phyloP scores from a whole-genome alignment of 2,113 vertebrate genomes.

The Turnix velox region DNA sequence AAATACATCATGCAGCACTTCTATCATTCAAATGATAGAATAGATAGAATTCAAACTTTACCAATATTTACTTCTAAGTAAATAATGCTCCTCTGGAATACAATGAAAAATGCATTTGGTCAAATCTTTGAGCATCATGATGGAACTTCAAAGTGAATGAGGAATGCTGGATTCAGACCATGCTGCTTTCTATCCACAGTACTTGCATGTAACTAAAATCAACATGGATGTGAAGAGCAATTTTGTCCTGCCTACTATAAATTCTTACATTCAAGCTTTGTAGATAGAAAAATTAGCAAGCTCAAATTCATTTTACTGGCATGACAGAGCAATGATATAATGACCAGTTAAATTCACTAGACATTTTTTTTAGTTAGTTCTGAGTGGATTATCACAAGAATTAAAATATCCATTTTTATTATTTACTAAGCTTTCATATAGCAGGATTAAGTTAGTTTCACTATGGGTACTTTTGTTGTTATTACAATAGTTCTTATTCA shows the following conservation, averaged over 20 bases:
- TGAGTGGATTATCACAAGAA: background rate
- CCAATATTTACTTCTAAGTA: background rate
- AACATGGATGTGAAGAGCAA: rapidly evolving
- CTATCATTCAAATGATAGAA: no score
- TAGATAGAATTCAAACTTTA: no score
- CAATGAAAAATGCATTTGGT: background rate
- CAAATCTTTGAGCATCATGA: background rate
- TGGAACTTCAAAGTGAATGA: background rate
- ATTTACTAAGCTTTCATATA: background rate
- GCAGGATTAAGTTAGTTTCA: background rate
- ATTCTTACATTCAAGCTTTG: background rate
- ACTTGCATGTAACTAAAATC: background rate
- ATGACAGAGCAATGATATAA: background rate
- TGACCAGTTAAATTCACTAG: background rate
- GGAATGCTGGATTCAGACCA: background rate
- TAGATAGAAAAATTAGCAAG: background rate
- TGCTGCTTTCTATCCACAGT: background rate
- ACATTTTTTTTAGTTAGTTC: background rate
- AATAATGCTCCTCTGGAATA: background rate
- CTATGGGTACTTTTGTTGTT: background rate
- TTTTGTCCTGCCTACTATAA: background rate
- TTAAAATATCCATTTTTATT: background rate
- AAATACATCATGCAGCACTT: background rate
- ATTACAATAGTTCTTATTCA: background rate
- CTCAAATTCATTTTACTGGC: background rate